A percentile compares a stretch with the other conserved stretches of the same genome.
These are phyloP conservation scores for Agriopis marginaria DNA, from an alignment of 2,888 invertebrate genomes.

Conservation along the genomic window DNA sequence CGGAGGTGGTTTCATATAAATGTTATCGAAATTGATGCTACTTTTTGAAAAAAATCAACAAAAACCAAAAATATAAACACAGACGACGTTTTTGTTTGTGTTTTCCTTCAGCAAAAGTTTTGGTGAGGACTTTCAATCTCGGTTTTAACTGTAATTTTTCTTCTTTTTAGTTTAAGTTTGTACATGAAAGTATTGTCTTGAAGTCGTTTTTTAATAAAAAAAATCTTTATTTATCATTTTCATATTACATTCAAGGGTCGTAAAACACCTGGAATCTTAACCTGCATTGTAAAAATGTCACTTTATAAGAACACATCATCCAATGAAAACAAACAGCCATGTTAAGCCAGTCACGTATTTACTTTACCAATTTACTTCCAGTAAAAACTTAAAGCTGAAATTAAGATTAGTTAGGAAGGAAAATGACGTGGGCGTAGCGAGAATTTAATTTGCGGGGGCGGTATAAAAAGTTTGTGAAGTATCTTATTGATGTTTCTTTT, in stretches of 20 bases:
- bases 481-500: neutral
- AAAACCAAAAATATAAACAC: too few relatives aligned
- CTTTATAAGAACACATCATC: conserved; percentile 39
- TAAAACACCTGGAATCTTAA: neutral
- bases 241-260: neutral
- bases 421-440: conserved; percentile 29
- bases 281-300: conserved; percentile 30
- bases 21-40: too few relatives aligned
- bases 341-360: conserved; percentile 46
- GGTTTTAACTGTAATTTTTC: too few relatives aligned
- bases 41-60: too few relatives aligned
- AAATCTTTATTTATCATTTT: too few relatives aligned
- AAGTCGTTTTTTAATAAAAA: too few relatives aligned
- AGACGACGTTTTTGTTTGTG: too few relatives aligned
- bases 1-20: too few relatives aligned
- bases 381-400: conserved; percentile 45
- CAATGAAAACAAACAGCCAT: conserved; percentile 43
- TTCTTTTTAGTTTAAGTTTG: too few relatives aligned
- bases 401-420: conserved; percentile 51
- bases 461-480: neutral
- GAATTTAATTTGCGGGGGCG: neutral
- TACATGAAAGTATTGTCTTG: too few relatives aligned
- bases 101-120: too few relatives aligned
- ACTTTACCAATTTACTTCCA: conserved; percentile 38
- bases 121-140: too few relatives aligned